Base-by-base conservation (phyloP, 2,888 invertebrate genomes). In the Aromia moschata region DNA sequence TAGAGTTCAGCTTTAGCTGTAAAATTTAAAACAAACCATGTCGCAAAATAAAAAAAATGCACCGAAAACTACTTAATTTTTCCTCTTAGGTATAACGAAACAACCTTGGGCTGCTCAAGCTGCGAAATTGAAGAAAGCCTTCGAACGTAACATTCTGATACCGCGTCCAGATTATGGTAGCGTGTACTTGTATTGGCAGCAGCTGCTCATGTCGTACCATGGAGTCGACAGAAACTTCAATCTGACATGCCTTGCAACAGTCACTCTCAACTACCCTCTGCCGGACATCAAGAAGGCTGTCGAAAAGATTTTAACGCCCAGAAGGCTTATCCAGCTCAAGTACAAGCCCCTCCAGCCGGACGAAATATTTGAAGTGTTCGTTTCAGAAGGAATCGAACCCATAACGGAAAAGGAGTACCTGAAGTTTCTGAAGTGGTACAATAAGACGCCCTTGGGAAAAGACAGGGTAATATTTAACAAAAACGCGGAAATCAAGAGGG, bases 41-140 rank as follows among this genome's bases (percentile, higher is more conserved):
- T n/a, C n/a, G n/a, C n/a, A n/a, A n/a, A n/a, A n/a, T n/a, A n/a
- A n/a, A n/a, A n/a, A n/a, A n/a, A n/a, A n/a, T n/a, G n/a, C n/a
- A n/a, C n/a, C n/a, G n/a, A n/a, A n/a, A n/a, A n/a, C n/a, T n/a
- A n/a, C n/a, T n/a, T n/a, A n/a, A n/a, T n/a, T n/a, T n/a, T n/a
- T 7, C 7, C 7, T 38, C 38, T 5, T n/a, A 66, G 66, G 66
- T 10, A 86, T 89, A 1, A 86, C 89, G 1, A 76, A 83, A 1
- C 84, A 87, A 68, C 93, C 93, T 0, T 90, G 89, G 87, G 79
- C 87, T 17, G 84, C 84, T 1, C 83, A 81, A 69, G 69, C 67
- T 14, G 65, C 65, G 0, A 75, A 74, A 41, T 78, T 89, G 79
- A 78, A 79, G 47, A 89, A 86, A 77, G 78, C 82, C 1, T 88